Evolutionary conservation across 2,797 vertebrate genomes (phyloP), one percentile per base, ranked within the genome.

Genomic region (Oreortyx pictus): DNA sequence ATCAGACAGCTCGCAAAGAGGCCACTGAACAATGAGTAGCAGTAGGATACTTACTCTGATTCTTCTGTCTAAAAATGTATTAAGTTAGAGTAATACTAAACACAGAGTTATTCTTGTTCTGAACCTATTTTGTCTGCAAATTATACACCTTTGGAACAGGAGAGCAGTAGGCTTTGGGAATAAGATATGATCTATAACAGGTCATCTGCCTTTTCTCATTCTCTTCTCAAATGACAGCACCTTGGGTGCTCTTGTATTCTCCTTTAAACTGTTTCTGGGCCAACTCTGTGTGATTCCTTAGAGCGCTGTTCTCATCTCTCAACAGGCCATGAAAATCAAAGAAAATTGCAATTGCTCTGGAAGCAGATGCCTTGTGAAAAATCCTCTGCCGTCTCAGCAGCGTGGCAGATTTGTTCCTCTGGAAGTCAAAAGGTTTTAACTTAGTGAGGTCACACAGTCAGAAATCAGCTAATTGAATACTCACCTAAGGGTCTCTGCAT

Each of bases 361-460:
- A 89, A 88, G 85, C 76, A 76, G 79, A 83, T 76, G 77, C 49
- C 73, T 61, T n/a, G 37, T 89, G 76, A 64, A 89, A 82, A 88
- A 85, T 41, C 68, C 88, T 90, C 84, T 88, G 60, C 77, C 94
- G 89, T 43, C 82, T 90, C 37, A 88, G 76, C 82, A 88, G 89
- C 44, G 18, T 33, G 71, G 87, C 52, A 83, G 90, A 89, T 57
- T 91, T 73, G 70, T 93, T 87, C 62, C 43, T 89, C 66, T 65
- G 50, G 29, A 81, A 91, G 89, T 52, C 71, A 80, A 50, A 86
- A 89, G 76, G 33, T 82, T 96, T 92, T 79, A 24, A 76, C 86
- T 89, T 49, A 77, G 67, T 67, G 74, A 86, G 77, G 73, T 84
- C 67, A 54, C 78, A 9, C 50, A 70, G 62, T 22, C 80, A 61